These are phyloP conservation scores for Rhombomys opimus DNA, from an alignment of 2,113 vertebrate genomes.

Conservation along the genomic window DNA sequence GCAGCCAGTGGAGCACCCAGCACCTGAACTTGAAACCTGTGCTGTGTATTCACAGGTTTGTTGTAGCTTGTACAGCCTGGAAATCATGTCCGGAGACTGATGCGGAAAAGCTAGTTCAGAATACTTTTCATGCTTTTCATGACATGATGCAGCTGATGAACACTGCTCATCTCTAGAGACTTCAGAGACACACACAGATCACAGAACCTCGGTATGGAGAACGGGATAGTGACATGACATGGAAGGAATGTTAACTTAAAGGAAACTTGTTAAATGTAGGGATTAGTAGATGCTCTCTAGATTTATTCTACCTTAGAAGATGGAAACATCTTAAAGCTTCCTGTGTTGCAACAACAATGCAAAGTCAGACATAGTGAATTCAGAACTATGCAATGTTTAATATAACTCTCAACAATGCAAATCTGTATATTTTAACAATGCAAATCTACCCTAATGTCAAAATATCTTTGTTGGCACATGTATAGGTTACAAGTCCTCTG, in stretches of 20 bases:
- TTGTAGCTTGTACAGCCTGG: constrained; percentile 90
- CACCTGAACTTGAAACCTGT: background rate
- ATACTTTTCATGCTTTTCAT: constrained; percentile 87
- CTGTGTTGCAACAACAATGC: constrained; percentile 75
- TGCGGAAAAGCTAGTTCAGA: constrained; percentile 89
- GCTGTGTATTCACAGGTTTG: constrained; percentile 86
- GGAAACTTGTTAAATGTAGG: constrained; percentile 42
- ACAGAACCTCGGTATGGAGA: background rate
- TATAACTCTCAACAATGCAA: constrained; percentile 86
- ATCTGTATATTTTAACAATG: constrained; percentile 47
- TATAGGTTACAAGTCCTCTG: constrained; percentile 2
- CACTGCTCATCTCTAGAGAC: constrained; percentile 89
- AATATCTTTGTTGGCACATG: constrained; percentile 25
- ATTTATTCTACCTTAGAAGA: constrained; percentile 21
- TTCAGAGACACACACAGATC: background rate
- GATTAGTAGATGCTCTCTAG: constrained; percentile 18
- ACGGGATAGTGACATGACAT: background rate
- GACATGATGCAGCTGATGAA: constrained; percentile 92
- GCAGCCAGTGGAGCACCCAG: background rate
- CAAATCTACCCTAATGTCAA: constrained; percentile 35
- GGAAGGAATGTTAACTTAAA: background rate
- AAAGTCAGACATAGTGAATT: constrained; percentile 81
- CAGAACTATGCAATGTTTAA: constrained; percentile 90
- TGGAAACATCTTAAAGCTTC: constrained; percentile 56
- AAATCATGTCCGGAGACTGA: constrained; percentile 93